Conservation (phyloP, 2,888 invertebrate species). For the Thalpophila matura region DNA sequence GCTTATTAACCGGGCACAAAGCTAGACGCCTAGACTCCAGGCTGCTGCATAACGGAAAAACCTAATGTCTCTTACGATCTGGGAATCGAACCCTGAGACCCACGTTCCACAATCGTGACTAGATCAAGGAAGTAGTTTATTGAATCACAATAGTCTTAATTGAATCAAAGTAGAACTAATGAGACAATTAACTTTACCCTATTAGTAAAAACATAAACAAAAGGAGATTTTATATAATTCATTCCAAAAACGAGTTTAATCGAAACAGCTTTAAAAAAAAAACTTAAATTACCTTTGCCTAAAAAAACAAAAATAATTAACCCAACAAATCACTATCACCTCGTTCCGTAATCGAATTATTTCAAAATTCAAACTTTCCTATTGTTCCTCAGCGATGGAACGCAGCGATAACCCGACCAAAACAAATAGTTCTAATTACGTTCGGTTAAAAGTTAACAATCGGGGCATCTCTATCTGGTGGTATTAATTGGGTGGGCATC, state of each 20-base stretch:
- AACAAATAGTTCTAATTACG: slow-evolving; percentile 90
- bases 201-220: slow-evolving; percentile 18
- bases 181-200: slow-evolving; percentile 5
- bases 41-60: no score
- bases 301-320: slow-evolving; percentile 56
- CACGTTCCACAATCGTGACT: no score
- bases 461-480: slow-evolving; percentile 82
- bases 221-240: slow-evolving; percentile 7
- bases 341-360: slow-evolving; percentile 79
- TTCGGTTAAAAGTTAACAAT: slow-evolving; percentile 83
- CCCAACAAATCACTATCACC: slow-evolving; percentile 72
- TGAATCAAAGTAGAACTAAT: slow-evolving; percentile 17
- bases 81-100: no score
- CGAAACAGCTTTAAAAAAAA: slow-evolving; percentile 14
- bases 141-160: background rate
- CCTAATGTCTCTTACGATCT: no score
- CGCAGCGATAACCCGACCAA: slow-evolving; percentile 79
- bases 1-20: no score
- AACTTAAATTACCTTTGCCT: slow-evolving; percentile 29
- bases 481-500: slow-evolving; percentile 84
- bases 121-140: background rate
- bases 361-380: slow-evolving; percentile 81
- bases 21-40: no score
- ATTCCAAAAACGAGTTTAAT: slow-evolving; percentile 1
- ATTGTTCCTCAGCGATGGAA: slow-evolving; percentile 78